Evolutionary conservation across 2,888 invertebrate species (phyloP).

Genomic region (Thereva nobilitata): DNA sequence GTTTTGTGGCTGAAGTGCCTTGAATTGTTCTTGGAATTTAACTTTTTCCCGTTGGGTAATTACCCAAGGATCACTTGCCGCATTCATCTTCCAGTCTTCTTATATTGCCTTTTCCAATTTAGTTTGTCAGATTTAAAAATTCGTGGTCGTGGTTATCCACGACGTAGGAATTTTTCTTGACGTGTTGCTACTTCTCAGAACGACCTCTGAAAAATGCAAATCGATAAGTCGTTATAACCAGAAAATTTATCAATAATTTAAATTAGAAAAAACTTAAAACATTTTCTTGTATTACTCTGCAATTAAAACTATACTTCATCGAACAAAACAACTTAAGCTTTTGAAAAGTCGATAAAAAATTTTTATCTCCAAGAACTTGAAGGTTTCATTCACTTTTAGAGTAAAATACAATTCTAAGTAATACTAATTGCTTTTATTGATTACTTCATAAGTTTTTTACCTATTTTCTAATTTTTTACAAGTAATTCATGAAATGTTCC

Average conservation of each 20-base stretch:
- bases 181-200: constrained; percentile 4
- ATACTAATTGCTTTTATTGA: too few species aligned
- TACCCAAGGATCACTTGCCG: constrained; percentile 78
- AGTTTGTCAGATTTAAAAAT: constrained; percentile 16
- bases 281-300: too few species aligned
- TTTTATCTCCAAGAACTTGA: not conserved
- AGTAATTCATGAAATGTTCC: constrained; percentile 17
- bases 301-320: too few species aligned
- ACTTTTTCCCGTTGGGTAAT: constrained; percentile 84
- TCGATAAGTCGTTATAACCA: constrained; percentile 27
- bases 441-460: not conserved
- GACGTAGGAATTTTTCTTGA: constrained; percentile 17
- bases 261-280: too few species aligned
- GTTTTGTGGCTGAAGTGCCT: constrained; percentile 79
- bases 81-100: constrained; percentile 49
- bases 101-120: not conserved
- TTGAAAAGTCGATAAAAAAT: constrained; percentile 32
- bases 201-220: constrained; percentile 27
- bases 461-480: constrained; percentile 7
- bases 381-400: not conserved
- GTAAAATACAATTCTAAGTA: not conserved
- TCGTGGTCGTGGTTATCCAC: constrained; percentile 29
- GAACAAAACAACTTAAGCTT: constrained; percentile 11
- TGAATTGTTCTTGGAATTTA: constrained; percentile 91
- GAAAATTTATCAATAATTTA: not conserved